These are phyloP conservation scores for Channallabes apus DNA, from an alignment of 2,797 vertebrate species.

Conservation along the genomic window DNA sequence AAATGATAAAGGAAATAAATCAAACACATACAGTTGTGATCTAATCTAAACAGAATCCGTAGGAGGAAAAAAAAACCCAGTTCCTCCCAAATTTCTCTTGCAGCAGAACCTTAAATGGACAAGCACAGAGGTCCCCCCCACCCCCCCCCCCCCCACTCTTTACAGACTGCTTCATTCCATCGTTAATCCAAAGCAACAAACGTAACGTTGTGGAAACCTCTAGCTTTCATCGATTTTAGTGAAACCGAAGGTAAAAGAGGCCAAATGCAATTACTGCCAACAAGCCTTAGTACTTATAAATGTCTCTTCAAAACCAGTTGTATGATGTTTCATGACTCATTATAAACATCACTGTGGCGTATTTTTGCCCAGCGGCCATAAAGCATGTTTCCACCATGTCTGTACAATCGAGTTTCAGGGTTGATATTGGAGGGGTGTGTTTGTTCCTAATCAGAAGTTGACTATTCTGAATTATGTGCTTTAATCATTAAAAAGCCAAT, in stretches of 20 bases:
- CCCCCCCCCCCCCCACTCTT: not conserved
- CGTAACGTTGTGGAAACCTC: not conserved
- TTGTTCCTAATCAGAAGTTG: not conserved
- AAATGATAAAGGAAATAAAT: not conserved
- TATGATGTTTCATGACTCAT: not conserved
- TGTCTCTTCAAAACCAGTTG: not conserved
- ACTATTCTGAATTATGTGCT: not conserved
- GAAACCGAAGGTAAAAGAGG: not conserved
- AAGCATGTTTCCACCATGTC: not conserved
- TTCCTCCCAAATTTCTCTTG: slow-evolving; percentile 5
- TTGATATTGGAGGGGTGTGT: not conserved
- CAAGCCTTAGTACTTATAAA: not conserved
- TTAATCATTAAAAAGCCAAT: not conserved
- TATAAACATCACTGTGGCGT: not conserved
- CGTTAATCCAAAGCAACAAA: not conserved
- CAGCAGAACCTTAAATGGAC: slow-evolving; percentile 31
- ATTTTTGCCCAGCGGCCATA: not conserved
- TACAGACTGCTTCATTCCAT: not conserved
- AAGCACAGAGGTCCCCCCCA: not conserved
- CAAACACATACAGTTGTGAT: slow-evolving; percentile 21
- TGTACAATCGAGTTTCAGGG: not conserved
- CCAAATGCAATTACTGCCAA: not conserved
- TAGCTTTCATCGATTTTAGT: not conserved
- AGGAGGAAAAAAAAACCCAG: not conserved
- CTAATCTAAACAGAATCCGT: slow-evolving; percentile 12